phyloP scores from a whole-genome alignment of 1,140 invertebrate species.

The Palaemon carinicauda region DNA sequence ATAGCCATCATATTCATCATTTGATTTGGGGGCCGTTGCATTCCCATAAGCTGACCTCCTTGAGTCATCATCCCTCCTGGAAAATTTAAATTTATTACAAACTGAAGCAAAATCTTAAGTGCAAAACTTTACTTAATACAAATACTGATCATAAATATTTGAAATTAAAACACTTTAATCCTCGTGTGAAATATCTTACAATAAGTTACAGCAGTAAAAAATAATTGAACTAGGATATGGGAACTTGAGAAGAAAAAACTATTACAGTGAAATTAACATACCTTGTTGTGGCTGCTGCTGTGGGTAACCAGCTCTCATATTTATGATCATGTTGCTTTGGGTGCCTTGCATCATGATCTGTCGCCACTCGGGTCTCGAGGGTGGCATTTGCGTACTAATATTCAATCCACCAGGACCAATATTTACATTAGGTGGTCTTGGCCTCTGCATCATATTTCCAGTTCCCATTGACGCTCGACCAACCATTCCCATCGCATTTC shows the following conservation, averaged over 20 bases:
- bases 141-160: background rate
- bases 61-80: constrained; percentile 50
- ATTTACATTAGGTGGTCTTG: constrained; percentile 55
- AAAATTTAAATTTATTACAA: background rate
- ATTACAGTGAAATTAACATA: background rate
- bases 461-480: constrained; percentile 33
- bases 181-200: too few species aligned
- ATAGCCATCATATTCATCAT: constrained; percentile 59
- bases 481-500: constrained; percentile 40
- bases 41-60: constrained; percentile 50
- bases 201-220: too few species aligned
- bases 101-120: background rate
- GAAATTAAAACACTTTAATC: background rate
- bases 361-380: constrained; percentile 53
- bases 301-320: constrained; percentile 52
- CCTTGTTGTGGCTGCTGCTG: constrained; percentile 58
- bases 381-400: constrained; percentile 53
- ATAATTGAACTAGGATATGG: background rate
- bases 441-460: constrained; percentile 39
- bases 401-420: constrained; percentile 54
- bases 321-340: constrained; percentile 47
- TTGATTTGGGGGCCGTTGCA: constrained; percentile 45
- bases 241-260: background rate
- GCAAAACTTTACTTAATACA: too few species aligned
- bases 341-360: constrained; percentile 55